These are phyloP conservation scores for Drosophila gaucha DNA, from an alignment of 2,888 invertebrate genomes.

Conservation along the genomic window DNA sequence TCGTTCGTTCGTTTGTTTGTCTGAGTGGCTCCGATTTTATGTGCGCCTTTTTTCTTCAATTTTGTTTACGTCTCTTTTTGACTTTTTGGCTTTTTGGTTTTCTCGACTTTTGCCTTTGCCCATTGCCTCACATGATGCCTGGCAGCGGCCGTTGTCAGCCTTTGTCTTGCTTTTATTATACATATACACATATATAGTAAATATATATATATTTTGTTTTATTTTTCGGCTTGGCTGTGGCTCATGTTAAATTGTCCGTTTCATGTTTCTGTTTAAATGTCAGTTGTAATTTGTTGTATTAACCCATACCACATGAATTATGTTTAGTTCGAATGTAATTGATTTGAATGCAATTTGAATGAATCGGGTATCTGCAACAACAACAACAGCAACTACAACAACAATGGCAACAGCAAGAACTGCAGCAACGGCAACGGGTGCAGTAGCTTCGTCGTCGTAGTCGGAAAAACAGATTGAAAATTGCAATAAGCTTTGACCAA, in stretches of 20 bases:
- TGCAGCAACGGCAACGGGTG: slow-evolving; percentile 43
- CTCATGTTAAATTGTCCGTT: slow-evolving; percentile 78
- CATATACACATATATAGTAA: slow-evolving; percentile 7
- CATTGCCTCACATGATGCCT: slow-evolving; percentile 59
- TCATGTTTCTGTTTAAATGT: slow-evolving; percentile 79
- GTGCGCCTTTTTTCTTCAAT: slow-evolving; percentile 61
- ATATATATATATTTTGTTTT: slow-evolving; percentile 25
- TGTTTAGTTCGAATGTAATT: slow-evolving; percentile 79
- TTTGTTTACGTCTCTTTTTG: slow-evolving; percentile 62
- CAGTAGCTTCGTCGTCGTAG: slow-evolving; percentile 54
- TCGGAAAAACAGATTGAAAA: slow-evolving; percentile 57
- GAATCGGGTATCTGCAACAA: slow-evolving; percentile 42
- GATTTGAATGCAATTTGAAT: slow-evolving; percentile 80
- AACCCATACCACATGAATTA: slow-evolving; percentile 79
- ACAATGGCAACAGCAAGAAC: slow-evolving; percentile 30
- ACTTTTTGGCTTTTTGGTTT: slow-evolving; percentile 42
- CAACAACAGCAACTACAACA: slow-evolving; percentile 34
- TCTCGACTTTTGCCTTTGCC: slow-evolving; percentile 44
- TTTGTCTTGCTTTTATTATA: slow-evolving; percentile 50
- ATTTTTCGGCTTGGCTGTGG: slow-evolving; percentile 47
- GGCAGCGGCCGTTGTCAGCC: slow-evolving; percentile 49
- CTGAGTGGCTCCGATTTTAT: slow-evolving; percentile 69
- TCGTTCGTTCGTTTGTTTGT: slow-evolving; percentile 29
- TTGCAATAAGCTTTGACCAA: slow-evolving; percentile 66
- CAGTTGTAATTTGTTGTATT: slow-evolving; percentile 79